Evolutionary conservation across 2,888 invertebrate species (phyloP), one percentile per base, ranked within the genome.

Genomic region (Endomychus coccineus): DNA sequence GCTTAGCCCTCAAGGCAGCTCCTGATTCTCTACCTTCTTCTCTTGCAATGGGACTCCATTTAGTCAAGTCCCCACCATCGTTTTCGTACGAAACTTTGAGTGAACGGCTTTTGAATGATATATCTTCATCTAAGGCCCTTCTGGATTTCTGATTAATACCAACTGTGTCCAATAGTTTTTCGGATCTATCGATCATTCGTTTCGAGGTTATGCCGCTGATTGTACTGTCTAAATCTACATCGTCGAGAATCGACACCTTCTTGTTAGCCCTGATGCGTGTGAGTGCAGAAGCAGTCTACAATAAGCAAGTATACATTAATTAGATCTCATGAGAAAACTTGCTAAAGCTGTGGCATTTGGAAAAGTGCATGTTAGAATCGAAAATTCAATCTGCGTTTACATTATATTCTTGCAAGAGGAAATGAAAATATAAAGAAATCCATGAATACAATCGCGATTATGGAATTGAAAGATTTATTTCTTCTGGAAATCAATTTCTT

Each of bases 1-100:
- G 75, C 49, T 74, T 75, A 1, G 83, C 83, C 30, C 85, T 64
- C 27, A 71, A 68, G 12, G 73, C 71, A 0, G 84, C 83, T 0
- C 75, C 75, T 42, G 68, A 71, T 41, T 70, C 69, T 1, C 69
- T 67, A 4, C 70, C 69, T 11, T 61, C 58, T 27, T 71, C 72
- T 5, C 47, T 39, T 11, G 58, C 49, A 9, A 80, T 37, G n/a
- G 77, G 75, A 1, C 75, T 69, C 80, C 82, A 80, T 75, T 70
- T 78, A 11, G 77, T 74, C n/a, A 77, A 48, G 41, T 55, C 61
- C 21, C 49, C 50, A 13, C 35, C 45, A 3, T 52, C 54, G 4
- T 44, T 44, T 13, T 53, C 54, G 32, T 44, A 50, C 3, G 51
- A 50, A n/a, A 60, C 51, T 48, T 58, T 60, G 16, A 65, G 48